A percentile compares a stretch with the other conserved stretches of the same genome.
phyloP scores from a whole-genome alignment of 2,797 vertebrate genomes.

The Coluber constrictor region DNA sequence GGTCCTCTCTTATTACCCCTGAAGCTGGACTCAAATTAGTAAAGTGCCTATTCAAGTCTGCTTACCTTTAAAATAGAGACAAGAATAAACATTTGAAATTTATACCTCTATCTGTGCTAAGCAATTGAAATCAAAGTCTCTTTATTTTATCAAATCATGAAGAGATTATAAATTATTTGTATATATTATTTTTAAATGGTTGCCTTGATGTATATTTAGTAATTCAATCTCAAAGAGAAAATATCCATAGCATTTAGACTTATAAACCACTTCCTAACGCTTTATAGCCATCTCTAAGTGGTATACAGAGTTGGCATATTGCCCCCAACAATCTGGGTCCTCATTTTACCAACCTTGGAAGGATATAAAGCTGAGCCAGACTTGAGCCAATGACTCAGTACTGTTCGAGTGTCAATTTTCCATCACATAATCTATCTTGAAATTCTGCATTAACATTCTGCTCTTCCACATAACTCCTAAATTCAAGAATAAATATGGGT shows the following conservation, averaged over 20 bases:
- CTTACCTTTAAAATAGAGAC: neutral
- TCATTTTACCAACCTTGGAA: neutral
- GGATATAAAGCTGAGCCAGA: neutral
- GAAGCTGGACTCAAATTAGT: neutral
- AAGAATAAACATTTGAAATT: neutral
- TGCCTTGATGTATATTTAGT: neutral
- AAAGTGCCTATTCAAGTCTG: neutral
- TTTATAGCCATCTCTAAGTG: no score
- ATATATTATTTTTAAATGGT: no score
- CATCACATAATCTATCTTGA: neutral
- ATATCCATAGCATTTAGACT: neutral
- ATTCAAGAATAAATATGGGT: neutral
- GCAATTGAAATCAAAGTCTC: neutral
- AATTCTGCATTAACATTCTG: neutral
- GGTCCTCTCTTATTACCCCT: neutral
- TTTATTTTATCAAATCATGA: neutral
- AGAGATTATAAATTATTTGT: neutral
- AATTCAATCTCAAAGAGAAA: neutral
- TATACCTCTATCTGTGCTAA: neutral
- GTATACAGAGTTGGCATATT: no score
- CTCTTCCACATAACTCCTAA: neutral
- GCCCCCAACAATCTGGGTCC: no score
- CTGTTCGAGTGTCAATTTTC: neutral
- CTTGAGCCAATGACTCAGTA: neutral
- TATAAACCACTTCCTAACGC: no score